Conservation (phyloP, 2,113 vertebrate species). For the Peromyscus maniculatus region DNA sequence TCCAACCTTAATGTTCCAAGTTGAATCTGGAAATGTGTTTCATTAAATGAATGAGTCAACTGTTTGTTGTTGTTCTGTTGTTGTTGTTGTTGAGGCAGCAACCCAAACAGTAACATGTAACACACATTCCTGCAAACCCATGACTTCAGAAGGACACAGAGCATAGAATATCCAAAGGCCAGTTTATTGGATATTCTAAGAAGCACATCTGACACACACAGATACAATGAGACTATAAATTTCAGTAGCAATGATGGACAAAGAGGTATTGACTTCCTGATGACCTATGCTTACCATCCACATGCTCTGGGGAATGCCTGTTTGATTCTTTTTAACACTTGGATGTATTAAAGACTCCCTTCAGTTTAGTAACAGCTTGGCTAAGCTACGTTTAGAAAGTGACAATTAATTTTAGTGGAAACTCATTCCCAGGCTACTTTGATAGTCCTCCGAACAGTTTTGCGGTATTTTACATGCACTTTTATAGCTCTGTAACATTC, state of each 20-base stretch:
- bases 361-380: constrained; percentile 72
- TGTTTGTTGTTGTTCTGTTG: neutral
- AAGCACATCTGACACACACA: constrained; percentile 74
- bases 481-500: constrained; percentile 77
- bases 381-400: constrained; percentile 79
- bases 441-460: constrained; percentile 78
- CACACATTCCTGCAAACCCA: constrained; percentile 53
- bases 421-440: constrained; percentile 78
- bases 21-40: constrained; percentile 21
- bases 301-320: constrained; percentile 23
- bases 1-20: constrained; percentile 28
- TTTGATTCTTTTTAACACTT: constrained; percentile 58
- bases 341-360: constrained; percentile 56
- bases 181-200: constrained; percentile 73
- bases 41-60: neutral
- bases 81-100: constrained; percentile 9
- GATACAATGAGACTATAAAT: constrained; percentile 65
- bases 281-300: constrained; percentile 56
- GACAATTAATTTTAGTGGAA: constrained; percentile 78
- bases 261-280: constrained; percentile 65
- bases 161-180: constrained; percentile 75
- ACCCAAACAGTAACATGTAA: constrained; percentile 61
- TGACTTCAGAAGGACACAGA: constrained; percentile 66
- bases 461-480: constrained; percentile 76
- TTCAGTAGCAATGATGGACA: constrained; percentile 67